Evolutionary conservation across 2,888 invertebrate genomes (phyloP).

Genomic region (Calliphora vomitoria): DNA sequence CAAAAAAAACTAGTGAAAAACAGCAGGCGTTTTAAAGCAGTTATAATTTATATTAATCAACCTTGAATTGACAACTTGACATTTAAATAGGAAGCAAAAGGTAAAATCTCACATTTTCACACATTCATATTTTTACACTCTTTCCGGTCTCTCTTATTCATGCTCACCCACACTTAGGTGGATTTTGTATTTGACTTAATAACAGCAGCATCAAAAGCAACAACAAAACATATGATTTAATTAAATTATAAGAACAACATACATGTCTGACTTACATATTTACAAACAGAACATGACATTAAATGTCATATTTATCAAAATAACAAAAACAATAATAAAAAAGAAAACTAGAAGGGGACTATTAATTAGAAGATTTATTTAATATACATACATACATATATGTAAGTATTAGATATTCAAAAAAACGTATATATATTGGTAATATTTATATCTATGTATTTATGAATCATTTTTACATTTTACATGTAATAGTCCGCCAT

Average conservation of each 20-base stretch:
- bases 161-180: neutral
- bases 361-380: neutral
- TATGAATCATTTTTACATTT: too few species aligned
- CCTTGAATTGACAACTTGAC: slow-evolving; percentile 27
- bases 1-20: neutral
- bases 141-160: neutral
- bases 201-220: neutral
- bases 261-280: neutral
- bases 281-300: slow-evolving; percentile 17
- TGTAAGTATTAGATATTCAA: neutral
- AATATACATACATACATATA: neutral
- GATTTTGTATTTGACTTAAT: neutral
- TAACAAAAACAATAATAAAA: neutral
- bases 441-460: too few species aligned
- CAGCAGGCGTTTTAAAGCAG: neutral
- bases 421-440: too few species aligned
- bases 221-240: neutral
- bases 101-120: neutral
- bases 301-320: slow-evolving; percentile 23
- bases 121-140: neutral
- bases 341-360: neutral
- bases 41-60: slow-evolving; percentile 39
- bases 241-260: slow-evolving; percentile 25
- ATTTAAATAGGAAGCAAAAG: slow-evolving; percentile 8
- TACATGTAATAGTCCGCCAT: too few species aligned